These are phyloP conservation scores for Noctua pronuba DNA, from an alignment of 2,888 invertebrate species.

Conservation along the genomic window DNA sequence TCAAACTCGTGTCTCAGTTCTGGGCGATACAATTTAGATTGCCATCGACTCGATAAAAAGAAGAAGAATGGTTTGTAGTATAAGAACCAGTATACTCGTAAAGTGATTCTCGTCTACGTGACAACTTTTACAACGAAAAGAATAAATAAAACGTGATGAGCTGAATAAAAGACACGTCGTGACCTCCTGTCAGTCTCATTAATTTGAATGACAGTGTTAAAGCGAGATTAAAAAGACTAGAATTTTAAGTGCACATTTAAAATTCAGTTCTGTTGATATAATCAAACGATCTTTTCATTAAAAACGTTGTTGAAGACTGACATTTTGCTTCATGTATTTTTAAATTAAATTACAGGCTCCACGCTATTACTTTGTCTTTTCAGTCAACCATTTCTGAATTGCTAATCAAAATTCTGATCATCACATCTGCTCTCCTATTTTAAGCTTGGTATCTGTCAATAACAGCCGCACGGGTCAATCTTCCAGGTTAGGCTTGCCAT, in stretches of 20 bases:
- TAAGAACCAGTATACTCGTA: not conserved
- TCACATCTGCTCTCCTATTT: not conserved
- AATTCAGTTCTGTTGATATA: slow-evolving; percentile 6
- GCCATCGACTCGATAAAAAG: too few relatives aligned
- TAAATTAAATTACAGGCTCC: slow-evolving; percentile 2
- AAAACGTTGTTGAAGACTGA: not conserved
- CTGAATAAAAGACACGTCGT: not conserved
- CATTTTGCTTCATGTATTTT: slow-evolving; percentile 17
- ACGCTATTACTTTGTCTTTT: not conserved
- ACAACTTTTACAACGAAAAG: not conserved
- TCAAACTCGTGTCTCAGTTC: too few relatives aligned
- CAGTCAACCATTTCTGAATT: not conserved
- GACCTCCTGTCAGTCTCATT: slow-evolving; percentile 27
- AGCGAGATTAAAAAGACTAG: slow-evolving; percentile 16
- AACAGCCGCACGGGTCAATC: too few relatives aligned
- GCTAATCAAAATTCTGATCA: not conserved
- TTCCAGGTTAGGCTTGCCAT: too few relatives aligned
- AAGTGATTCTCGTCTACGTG: not conserved
- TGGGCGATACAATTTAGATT: too few relatives aligned
- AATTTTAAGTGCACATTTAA: slow-evolving; percentile 23
- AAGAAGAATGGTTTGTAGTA: too few relatives aligned
- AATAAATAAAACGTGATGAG: not conserved
- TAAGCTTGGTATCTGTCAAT: too few relatives aligned
- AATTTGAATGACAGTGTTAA: slow-evolving; percentile 23
- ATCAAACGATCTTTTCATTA: slow-evolving; percentile 25